Evolutionary conservation across 2,888 invertebrate genomes (phyloP).

Genomic region (Myopa tessellatipennis): DNA sequence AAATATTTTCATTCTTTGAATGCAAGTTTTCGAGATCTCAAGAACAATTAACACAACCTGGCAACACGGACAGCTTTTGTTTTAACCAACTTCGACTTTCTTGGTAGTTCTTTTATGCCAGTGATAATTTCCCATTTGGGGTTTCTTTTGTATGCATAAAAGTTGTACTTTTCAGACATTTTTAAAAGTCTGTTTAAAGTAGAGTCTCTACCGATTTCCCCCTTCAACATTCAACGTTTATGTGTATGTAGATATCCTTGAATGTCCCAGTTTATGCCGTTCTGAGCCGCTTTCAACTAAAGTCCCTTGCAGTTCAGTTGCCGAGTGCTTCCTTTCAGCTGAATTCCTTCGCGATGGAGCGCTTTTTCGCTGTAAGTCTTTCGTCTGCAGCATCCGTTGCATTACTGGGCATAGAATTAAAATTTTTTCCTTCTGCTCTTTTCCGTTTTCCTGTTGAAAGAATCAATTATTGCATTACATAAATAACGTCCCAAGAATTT

Average conservation of each 20-base stretch:
- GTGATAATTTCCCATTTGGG: too few species aligned
- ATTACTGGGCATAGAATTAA: constrained; percentile 3
- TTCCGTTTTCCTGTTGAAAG: not conserved
- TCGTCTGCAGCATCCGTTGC: constrained; percentile 7
- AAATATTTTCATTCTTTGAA: constrained; percentile 26
- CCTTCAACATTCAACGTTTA: not conserved
- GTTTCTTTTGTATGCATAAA: too few species aligned
- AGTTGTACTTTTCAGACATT: too few species aligned
- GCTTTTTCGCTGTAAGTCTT: not conserved
- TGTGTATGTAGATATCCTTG: not conserved
- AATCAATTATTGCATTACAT: constrained; percentile 15
- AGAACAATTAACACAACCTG: constrained; percentile 8
- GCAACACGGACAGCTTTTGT: constrained; percentile 24
- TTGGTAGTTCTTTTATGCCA: too few species aligned
- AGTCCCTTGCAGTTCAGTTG: not conserved
- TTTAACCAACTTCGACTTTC: constrained; percentile 9
- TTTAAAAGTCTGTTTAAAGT: not conserved
- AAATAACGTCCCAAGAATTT: constrained; percentile 3
- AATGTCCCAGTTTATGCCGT: not conserved
- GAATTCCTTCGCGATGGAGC: not conserved
- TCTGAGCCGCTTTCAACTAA: not conserved
- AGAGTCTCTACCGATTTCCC: not conserved
- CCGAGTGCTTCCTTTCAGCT: not conserved
- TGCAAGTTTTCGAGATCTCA: not conserved
- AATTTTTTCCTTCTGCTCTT: not conserved